A percentile compares a stretch with the other conserved stretches of the same genome.
These are phyloP conservation scores for Zeuzera pyrina DNA, from an alignment of 2,888 invertebrate genomes.

Conservation along the genomic window DNA sequence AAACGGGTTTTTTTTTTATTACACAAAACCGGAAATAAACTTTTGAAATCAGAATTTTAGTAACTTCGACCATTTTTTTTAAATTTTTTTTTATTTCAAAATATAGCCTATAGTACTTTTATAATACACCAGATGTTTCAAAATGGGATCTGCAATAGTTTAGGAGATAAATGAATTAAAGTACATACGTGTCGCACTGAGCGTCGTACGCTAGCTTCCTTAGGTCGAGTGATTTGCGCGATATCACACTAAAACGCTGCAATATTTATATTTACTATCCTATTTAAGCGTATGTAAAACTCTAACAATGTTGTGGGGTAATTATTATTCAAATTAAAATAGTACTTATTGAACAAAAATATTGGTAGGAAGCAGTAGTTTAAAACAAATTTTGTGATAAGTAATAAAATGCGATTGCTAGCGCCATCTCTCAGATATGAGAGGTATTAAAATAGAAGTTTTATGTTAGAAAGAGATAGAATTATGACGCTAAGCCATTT, in stretches of 20 bases:
- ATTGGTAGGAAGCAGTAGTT: neutral
- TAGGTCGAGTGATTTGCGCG: too few species aligned
- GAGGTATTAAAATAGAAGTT: too few species aligned
- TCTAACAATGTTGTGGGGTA: neutral
- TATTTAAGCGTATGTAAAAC: neutral
- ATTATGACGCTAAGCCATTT: too few species aligned
- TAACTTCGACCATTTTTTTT: slow-evolving; percentile 3
- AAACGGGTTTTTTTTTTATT: slow-evolving; percentile 6
- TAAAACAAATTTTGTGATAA: too few species aligned
- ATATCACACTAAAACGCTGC: too few species aligned
- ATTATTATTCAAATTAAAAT: neutral
- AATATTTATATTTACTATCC: neutral
- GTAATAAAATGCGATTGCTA: too few species aligned
- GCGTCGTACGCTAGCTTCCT: slow-evolving; percentile 1
- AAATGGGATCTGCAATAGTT: slow-evolving; percentile 4
- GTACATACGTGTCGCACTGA: slow-evolving; percentile 1
- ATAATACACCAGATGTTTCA: slow-evolving; percentile 2
- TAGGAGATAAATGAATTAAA: slow-evolving; percentile 1
- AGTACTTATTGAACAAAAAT: neutral
- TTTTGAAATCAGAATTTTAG: slow-evolving; percentile 3
- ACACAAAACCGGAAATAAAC: slow-evolving; percentile 7
- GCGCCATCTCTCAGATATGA: too few species aligned
- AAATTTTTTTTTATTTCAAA: too few species aligned
- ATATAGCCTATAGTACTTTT: slow-evolving; percentile 1
- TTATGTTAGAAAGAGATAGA: too few species aligned